phyloP scores from a whole-genome alignment of 37 sponge, comb jelly and placozoan genomes.

The Halichondria panicea region DNA sequence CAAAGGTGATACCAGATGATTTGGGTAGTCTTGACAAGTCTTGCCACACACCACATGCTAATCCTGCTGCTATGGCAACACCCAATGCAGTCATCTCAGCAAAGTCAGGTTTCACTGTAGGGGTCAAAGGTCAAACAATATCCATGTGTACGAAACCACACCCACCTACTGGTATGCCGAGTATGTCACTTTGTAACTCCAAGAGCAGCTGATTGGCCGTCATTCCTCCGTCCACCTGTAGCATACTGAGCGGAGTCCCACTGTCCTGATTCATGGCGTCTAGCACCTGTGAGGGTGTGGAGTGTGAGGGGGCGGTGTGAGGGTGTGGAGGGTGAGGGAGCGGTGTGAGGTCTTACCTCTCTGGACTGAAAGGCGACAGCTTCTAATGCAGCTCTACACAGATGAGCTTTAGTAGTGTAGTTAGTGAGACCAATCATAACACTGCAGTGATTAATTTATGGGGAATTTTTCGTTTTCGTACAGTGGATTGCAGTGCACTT shows the following conservation, averaged over 20 bases:
- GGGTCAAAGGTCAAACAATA: background rate
- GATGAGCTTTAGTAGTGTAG: slow-evolving; percentile 77
- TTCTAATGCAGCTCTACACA: slow-evolving; percentile 91
- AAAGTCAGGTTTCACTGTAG: slow-evolving; percentile 63
- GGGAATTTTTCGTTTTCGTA: background rate
- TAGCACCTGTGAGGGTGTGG: slow-evolving; percentile 55
- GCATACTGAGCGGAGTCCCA: slow-evolving; percentile 47
- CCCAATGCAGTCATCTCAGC: slow-evolving; percentile 91
- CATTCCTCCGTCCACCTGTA: slow-evolving; percentile 96
- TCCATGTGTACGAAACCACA: too few relatives aligned
- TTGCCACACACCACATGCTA: slow-evolving; percentile 70
- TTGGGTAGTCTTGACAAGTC: background rate
- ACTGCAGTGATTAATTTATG: slow-evolving; percentile 7
- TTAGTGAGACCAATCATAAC: slow-evolving; percentile 91
- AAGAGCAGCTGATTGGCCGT: slow-evolving; percentile 73
- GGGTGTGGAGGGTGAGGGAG: too few relatives aligned
- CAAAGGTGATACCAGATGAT: background rate
- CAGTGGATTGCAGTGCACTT: too few relatives aligned
- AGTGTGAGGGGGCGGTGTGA: too few relatives aligned
- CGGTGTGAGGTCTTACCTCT: too few relatives aligned
- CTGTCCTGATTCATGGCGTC: slow-evolving; percentile 94
- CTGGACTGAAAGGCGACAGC: slow-evolving; percentile 91
- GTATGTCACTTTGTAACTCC: slow-evolving; percentile 86
- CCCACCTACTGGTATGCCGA: slow-evolving; percentile 84
- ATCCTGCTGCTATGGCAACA: slow-evolving; percentile 91